Evolutionary conservation across 2,888 invertebrate species (phyloP), one percentile per base, ranked within the genome.

Genomic region (Phania funesta): DNA sequence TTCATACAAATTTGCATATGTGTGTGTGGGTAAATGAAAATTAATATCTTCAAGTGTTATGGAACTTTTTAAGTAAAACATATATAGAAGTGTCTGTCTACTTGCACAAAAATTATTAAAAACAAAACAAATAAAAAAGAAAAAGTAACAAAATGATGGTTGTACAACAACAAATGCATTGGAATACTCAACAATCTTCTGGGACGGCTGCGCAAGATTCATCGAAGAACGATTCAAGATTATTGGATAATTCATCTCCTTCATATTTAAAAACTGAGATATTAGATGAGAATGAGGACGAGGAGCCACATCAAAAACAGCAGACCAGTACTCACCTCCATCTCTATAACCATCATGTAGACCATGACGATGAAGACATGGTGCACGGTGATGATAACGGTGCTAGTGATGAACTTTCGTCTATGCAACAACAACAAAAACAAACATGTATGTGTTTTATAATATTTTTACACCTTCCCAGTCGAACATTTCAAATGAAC

Each of bases 131-230:
- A 13, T n/a, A n/a, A 38, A 2, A 4, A 9, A 32, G 11, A 32
- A 2, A 41, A 13, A 13, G n/a, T 41, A 41, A 26, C 74, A 86
- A 83, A 65, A 87, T 87, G 87, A 87, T 87, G 87, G 83, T 89
- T 84, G 85, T 89, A 85, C 89, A 89, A 85, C 88, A 90, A 85
- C 88, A 87, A 83, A 86, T 86, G 73, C 84, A 88, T 48, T 89
- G 89, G 90, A 88, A 86, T 82, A 82, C 35, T 58, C 74, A 78
- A 60, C 68, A 62, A 56, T 18, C 62, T 11, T 29, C 78, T 73
- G 80, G 84, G 1, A 41, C 78, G 6, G 4, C 62, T 50, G 52
- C 65, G 68, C 26, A 67, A 48, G 50, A 68, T 38, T 71, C 82
- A 29, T 44, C 81, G 58, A 84, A 80, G 60, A 80, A 86, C 83